These are phyloP conservation scores for Podabrus alpinus DNA, from an alignment of 2,888 invertebrate genomes.

Conservation along the genomic window DNA sequence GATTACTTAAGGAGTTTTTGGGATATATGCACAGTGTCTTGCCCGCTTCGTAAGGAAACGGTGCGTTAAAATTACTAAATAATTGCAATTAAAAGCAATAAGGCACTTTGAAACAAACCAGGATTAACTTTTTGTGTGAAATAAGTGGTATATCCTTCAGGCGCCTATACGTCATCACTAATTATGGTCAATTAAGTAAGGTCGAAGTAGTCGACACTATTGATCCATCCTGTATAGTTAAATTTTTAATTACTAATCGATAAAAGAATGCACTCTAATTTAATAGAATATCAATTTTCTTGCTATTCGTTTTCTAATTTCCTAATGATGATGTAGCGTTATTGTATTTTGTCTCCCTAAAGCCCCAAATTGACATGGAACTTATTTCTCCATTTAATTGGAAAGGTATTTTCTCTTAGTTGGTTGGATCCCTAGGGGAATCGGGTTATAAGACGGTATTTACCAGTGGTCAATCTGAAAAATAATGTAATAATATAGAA, in stretches of 20 bases:
- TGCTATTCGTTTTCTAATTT: conserved; percentile 25
- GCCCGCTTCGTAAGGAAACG: no score
- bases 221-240: neutral
- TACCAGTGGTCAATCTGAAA: conserved; percentile 28
- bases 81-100: no score
- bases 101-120: no score
- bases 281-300: conserved; percentile 1
- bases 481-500: neutral
- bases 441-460: conserved; percentile 22
- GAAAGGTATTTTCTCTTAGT: conserved; percentile 28
- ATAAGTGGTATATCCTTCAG: no score
- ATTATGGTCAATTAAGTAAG: no score
- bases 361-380: conserved; percentile 31
- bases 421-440: conserved; percentile 24
- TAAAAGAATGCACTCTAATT: neutral
- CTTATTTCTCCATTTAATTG: conserved; percentile 33
- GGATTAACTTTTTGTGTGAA: no score
- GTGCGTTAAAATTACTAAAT: no score
- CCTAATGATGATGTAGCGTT: conserved; percentile 28
- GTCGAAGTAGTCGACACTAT: neutral
- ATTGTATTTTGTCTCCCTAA: conserved; percentile 30
- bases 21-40: no score
- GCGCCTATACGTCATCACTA: no score
- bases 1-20: no score
- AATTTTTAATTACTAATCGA: neutral